phyloP scores from a whole-genome alignment of 1,140 invertebrate species.

The Drosophila watanabei region DNA sequence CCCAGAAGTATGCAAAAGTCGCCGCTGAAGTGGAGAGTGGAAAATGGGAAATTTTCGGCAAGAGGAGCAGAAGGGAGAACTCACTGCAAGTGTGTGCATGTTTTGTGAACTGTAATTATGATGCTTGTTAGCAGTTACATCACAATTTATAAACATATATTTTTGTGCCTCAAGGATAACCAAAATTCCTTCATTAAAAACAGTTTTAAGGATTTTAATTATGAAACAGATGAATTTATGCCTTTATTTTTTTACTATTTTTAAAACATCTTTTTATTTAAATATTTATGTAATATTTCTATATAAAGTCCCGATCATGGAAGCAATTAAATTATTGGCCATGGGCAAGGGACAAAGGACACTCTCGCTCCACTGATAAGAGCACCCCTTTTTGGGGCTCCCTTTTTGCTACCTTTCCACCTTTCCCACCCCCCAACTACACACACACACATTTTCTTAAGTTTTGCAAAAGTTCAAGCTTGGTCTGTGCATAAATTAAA shows the following conservation, averaged over 20 bases:
- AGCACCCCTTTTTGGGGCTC: background rate
- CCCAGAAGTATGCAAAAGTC: conserved; percentile 51
- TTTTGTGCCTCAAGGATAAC: background rate
- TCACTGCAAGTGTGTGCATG: conserved; percentile 9
- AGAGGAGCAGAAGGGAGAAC: background rate
- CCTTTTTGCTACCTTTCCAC: background rate
- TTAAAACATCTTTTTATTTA: background rate
- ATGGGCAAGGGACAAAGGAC: conserved; percentile 6
- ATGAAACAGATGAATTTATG: no score
- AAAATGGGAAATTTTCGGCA: conserved; percentile 12
- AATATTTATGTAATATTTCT: conserved; percentile 6
- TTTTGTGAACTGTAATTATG: conserved; percentile 46
- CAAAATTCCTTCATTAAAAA: background rate
- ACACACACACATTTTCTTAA: conserved; percentile 23
- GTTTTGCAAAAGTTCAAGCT: conserved; percentile 56
- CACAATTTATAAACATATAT: background rate
- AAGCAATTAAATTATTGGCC: conserved; percentile 29
- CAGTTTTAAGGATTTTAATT: background rate
- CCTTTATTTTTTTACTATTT: background rate
- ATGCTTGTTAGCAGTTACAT: conserved; percentile 39
- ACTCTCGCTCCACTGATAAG: conserved; percentile 1
- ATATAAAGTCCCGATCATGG: background rate
- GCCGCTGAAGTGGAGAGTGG: conserved; percentile 1
- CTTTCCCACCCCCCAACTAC: background rate
- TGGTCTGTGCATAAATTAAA: conserved; percentile 75